Conservation (phyloP, 2,113 vertebrate genomes). For the Bothrops jararaca region DNA sequence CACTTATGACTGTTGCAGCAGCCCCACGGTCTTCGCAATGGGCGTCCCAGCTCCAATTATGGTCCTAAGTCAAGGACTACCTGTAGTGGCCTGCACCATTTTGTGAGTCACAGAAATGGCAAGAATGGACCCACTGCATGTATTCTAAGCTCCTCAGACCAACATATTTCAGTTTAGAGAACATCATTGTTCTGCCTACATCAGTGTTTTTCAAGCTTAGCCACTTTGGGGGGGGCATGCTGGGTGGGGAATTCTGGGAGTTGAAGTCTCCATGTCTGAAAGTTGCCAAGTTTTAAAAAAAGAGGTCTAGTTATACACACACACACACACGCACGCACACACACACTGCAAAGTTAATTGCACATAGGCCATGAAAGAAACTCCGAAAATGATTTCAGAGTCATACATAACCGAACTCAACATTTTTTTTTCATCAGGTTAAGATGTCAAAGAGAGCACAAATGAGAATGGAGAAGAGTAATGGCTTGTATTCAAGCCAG, state of each 20-base stretch:
- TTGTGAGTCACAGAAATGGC: not conserved
- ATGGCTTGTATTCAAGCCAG: not conserved
- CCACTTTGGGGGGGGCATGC: not conserved
- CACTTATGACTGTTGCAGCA: not conserved
- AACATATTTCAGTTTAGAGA: not conserved
- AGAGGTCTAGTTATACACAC: not conserved
- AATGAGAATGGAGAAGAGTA: not conserved
- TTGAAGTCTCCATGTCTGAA: not conserved
- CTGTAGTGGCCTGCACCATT: not conserved
- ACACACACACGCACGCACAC: no score
- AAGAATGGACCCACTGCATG: not conserved
- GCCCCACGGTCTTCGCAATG: not conserved
- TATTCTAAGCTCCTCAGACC: not conserved
- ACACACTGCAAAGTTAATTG: not conserved
- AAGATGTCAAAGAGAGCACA: not conserved
- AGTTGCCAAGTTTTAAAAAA: not conserved
- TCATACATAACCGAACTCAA: not conserved
- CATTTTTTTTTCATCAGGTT: not conserved
- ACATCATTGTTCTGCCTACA: not conserved
- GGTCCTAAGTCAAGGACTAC: not conserved
- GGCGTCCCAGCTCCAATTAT: not conserved
- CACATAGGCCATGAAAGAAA: not conserved
- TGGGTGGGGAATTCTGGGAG: not conserved
- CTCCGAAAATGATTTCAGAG: not conserved
- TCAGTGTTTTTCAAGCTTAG: not conserved